Evolutionary conservation across 2,888 invertebrate genomes (phyloP).

Genomic region (Erynnis tages): DNA sequence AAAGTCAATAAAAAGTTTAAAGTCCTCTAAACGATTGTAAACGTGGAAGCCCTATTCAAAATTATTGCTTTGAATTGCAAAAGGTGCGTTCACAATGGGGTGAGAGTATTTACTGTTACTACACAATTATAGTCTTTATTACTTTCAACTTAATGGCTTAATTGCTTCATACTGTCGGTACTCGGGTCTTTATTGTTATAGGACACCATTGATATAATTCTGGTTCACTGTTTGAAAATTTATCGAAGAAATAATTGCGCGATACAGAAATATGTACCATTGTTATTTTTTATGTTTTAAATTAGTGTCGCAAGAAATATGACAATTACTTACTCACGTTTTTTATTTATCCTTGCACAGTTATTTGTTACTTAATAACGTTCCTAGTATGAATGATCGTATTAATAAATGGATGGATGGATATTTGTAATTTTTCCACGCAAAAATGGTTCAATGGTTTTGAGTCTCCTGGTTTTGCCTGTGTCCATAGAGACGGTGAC

Average conservation of each 20-base stretch:
- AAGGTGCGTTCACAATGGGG: conserved; percentile 14
- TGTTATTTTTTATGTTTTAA: background rate
- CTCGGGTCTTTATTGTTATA: background rate
- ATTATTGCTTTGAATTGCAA: background rate
- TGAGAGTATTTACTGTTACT: background rate
- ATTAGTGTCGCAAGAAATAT: background rate
- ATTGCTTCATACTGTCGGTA: background rate
- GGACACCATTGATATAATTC: background rate
- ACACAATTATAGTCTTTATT: background rate
- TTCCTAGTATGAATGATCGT: no score
- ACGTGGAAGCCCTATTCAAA: conserved; percentile 4
- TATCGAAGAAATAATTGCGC: conserved; percentile 14
- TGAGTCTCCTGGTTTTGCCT: no score
- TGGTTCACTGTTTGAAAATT: conserved; percentile 3
- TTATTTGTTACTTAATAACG: no score
- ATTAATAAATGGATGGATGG: no score
- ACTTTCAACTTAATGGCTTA: background rate
- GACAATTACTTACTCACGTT: background rate
- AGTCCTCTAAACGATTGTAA: background rate
- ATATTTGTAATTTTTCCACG: no score
- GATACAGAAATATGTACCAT: background rate
- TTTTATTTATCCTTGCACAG: no score
- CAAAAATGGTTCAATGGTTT: no score
- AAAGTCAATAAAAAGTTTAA: no score
- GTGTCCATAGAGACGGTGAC: no score